Percentiles rank a stretch among this genome's conserved stretches.
Conservation (phyloP, 1,140 invertebrate species). For the Apis cerana region DNA sequence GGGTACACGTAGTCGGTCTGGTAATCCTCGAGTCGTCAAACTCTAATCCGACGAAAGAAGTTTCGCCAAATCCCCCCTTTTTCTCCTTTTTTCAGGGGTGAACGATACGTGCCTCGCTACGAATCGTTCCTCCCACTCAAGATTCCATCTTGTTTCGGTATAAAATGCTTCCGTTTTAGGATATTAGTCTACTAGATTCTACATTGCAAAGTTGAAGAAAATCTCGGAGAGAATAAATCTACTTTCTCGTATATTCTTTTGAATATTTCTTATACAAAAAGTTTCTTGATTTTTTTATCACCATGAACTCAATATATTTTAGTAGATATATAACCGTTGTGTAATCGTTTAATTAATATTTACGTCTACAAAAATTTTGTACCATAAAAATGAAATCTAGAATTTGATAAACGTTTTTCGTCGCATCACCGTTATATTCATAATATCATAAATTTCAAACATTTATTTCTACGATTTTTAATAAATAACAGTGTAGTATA, state of each 20-base stretch:
- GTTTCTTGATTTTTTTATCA: too few species aligned
- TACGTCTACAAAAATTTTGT: too few species aligned
- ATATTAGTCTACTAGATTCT: not conserved
- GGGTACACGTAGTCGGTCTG: conserved; percentile 1
- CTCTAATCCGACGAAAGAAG: conserved; percentile 31
- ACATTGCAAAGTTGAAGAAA: not conserved
- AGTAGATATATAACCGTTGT: too few species aligned
- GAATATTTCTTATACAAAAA: too few species aligned
- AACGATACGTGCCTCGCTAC: conserved; percentile 3
- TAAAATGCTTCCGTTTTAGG: not conserved
- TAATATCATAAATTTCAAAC: too few species aligned
- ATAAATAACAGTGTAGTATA: too few species aligned
- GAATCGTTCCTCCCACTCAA: not conserved
- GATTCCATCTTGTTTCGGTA: not conserved
- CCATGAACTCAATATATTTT: too few species aligned
- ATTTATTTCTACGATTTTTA: too few species aligned
- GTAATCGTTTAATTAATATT: too few species aligned
- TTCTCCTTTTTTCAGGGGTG: not conserved
- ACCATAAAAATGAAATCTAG: too few species aligned
- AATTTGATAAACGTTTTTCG: too few species aligned
- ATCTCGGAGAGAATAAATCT: not conserved
- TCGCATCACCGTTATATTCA: too few species aligned
- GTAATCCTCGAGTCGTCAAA: conserved; percentile 40
- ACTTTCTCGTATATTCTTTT: not conserved
- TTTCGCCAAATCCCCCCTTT: not conserved